A percentile compares a stretch with the other conserved stretches of the same genome.
phyloP scores from a whole-genome alignment of 2,888 invertebrate species.

The Torymus auratus region DNA sequence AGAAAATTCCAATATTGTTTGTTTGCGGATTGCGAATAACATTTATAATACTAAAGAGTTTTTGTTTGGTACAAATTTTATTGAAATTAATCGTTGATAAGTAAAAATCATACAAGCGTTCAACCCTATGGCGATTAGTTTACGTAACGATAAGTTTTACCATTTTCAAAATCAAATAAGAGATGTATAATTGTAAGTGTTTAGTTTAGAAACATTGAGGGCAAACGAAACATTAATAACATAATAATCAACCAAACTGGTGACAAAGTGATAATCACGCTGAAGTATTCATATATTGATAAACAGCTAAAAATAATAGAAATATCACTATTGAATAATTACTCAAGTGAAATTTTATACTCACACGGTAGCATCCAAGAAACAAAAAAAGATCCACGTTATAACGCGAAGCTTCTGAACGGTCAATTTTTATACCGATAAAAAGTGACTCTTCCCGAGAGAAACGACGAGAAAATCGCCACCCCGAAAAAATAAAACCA shows the following conservation, averaged over 20 bases:
- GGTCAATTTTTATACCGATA: background rate
- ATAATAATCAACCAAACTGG: background rate
- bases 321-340: background rate
- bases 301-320: no score
- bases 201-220: background rate
- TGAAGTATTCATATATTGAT: background rate
- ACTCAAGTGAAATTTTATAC: conserved; percentile 27
- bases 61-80: background rate
- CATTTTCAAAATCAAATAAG: conserved; percentile 14
- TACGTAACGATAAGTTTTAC: background rate
- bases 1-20: no score
- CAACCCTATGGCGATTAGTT: background rate
- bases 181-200: conserved; percentile 12
- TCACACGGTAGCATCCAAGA: background rate
- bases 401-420: background rate
- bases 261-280: conserved; percentile 1
- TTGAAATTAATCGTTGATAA: background rate
- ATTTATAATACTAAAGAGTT: no score
- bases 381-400: no score
- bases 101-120: conserved; percentile 14
- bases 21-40: no score
- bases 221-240: background rate
- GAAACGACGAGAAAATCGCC: background rate
- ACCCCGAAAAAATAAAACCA: background rate
- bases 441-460: background rate